These are phyloP conservation scores for Ariopsis seemanni DNA, from an alignment of 2,113 vertebrate genomes.

Conservation along the genomic window DNA sequence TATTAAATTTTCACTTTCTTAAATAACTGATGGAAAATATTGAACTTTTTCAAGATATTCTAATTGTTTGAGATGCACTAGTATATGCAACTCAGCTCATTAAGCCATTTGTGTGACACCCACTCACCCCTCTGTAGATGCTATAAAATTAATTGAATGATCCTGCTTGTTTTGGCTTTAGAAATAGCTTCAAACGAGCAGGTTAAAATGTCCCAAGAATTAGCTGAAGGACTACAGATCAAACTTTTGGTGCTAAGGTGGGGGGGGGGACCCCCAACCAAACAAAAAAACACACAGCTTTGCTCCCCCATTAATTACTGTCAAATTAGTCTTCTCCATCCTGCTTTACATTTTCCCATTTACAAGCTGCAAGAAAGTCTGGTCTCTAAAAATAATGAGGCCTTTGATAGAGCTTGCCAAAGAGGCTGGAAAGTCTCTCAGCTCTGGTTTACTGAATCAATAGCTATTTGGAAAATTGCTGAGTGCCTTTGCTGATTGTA, in stretches of 20 bases:
- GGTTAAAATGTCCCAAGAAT: slow-evolving; percentile 38
- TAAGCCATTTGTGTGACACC: slow-evolving; percentile 38
- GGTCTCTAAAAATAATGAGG: slow-evolving; percentile 48
- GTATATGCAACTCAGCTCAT: slow-evolving; percentile 40
- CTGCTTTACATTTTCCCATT: slow-evolving; percentile 38
- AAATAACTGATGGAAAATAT: too few relatives aligned
- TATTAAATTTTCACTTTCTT: too few relatives aligned
- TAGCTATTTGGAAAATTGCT: slow-evolving; percentile 55
- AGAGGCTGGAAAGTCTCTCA: slow-evolving; percentile 43
- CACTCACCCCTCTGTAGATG: slow-evolving; percentile 38
- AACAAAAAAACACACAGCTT: slow-evolving; percentile 28
- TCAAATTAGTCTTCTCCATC: slow-evolving; percentile 33
- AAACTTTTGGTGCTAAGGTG: slow-evolving; percentile 46
- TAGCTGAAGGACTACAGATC: slow-evolving; percentile 42
- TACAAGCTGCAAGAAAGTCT: slow-evolving; percentile 43
- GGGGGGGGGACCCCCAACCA: too few relatives aligned
- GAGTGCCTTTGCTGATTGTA: slow-evolving; percentile 34
- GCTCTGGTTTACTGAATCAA: slow-evolving; percentile 54
- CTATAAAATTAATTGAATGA: slow-evolving; percentile 36
- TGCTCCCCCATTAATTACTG: slow-evolving; percentile 45
- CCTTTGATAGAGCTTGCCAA: slow-evolving; percentile 49
- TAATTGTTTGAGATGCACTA: too few relatives aligned
- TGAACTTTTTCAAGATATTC: too few relatives aligned
- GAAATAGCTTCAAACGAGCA: slow-evolving; percentile 49
- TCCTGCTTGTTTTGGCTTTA: slow-evolving; percentile 41